Base-by-base conservation (phyloP, 2,113 vertebrate species). In the Oplegnathus fasciatus region DNA sequence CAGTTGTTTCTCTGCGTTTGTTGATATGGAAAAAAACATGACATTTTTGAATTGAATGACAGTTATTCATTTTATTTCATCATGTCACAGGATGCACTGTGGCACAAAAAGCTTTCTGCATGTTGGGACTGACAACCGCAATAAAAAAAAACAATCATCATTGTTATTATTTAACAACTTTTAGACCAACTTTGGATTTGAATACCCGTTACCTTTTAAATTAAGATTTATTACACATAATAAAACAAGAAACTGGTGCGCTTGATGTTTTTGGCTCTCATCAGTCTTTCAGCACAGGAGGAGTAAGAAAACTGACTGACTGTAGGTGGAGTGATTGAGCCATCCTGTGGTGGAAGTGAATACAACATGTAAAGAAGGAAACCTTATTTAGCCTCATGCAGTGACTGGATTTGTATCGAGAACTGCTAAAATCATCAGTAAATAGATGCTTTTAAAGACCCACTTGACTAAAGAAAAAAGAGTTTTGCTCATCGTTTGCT, bases 341-440 rank as follows among this genome's bases (percentile, higher is more conserved):
- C 89, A 64, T 85, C 85, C n/a, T 74, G 91, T 92, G 91, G 85
- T 69, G 9, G 2, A 67, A 62, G n/a, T 24, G 24, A 34, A 9
- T 17, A 28, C 22, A 40, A 17, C 28, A 42, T 17, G 24, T 42
- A 7, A 6, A 34, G 15, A 7, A 30, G 26, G 8, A 55, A 30
- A 67, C 64, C 5, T 32, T 26, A 17, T 17, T 62, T 6, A 26
- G 24, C 24, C 46, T 34, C 15, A 26, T 50, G 11, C 22, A n/a
- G 24, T 30, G 9, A 30, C 26, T 52, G 15, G 52, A 54, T 64
- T 26, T 22, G 3, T 11, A 6, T 72, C 0, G 9, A 71, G 28
- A 22, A 40, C 24, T n/a, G 73, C 17, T 28, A 57, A 66, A 72
- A 64, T 71, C 26, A 15, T 60, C 57, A 71, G 28, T 44, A 28